Base-by-base conservation (phyloP, 2,888 invertebrate genomes). In the Nesidiocoris tenuis region DNA sequence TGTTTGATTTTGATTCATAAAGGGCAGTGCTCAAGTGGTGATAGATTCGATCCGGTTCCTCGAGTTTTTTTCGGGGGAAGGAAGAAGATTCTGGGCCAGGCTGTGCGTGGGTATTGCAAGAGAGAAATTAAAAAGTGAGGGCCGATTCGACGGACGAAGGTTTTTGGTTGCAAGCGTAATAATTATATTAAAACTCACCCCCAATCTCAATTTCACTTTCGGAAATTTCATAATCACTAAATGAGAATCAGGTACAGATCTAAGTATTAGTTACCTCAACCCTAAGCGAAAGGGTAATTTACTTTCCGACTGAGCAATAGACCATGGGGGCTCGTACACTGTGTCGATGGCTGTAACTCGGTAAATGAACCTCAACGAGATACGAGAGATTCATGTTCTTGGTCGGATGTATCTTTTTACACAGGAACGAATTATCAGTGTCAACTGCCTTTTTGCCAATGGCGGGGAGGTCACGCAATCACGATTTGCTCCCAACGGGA, bases 131-230 rank as follows among this genome's bases (percentile, higher is more conserved):
- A 7, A 39, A 23, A 64, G n/a, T n/a, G n/a, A n/a, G n/a, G n/a
- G n/a, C 25, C 16, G n/a, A 22, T 64, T 64, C 17, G 64, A 64
- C 16, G 24, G 25, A 64, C 17, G 64, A 12, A 23, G 61, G 61
- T n/a, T n/a, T n/a, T n/a, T n/a, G n/a, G n/a, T n/a, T n/a, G n/a
- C n/a, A n/a, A n/a, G n/a, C n/a, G n/a, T n/a, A n/a, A n/a, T n/a
- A n/a, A n/a, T n/a, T n/a, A n/a, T n/a, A n/a, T n/a, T n/a, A n/a
- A n/a, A n/a, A n/a, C n/a, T n/a, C n/a, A n/a, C n/a, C n/a, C n/a
- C n/a, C n/a, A n/a, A n/a, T n/a, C n/a, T n/a, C n/a, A n/a, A n/a
- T n/a, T n/a, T n/a, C n/a, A n/a, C n/a, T n/a, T n/a, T n/a, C n/a
- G n/a, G n/a, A n/a, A n/a, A n/a, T n/a, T n/a, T n/a, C n/a, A n/a